Evolutionary conservation across 2,113 vertebrate species (phyloP).

Genomic region (Trinectes maculatus): DNA sequence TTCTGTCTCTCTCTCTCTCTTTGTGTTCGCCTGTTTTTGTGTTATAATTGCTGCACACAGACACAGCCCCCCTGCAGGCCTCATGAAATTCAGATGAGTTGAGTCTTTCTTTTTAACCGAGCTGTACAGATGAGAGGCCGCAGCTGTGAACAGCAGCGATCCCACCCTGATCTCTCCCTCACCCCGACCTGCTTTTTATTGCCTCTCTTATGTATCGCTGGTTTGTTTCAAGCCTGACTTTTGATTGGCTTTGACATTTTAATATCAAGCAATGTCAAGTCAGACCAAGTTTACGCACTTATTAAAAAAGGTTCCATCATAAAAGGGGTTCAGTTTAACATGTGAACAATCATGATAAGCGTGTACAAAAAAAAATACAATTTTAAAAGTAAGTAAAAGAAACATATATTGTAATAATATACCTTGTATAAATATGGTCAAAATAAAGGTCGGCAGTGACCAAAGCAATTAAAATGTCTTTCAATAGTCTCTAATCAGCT

Average conservation of each 20-base stretch:
- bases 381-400: not conserved
- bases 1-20: too few species aligned
- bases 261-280: too few species aligned
- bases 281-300: too few species aligned
- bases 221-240: too few species aligned
- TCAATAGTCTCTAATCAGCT: constrained; percentile 7
- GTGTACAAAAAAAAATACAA: not conserved
- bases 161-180: not conserved
- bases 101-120: constrained; percentile 38
- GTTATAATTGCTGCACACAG: constrained; percentile 37
- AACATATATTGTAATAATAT: not conserved
- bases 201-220: too few species aligned
- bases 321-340: too few species aligned
- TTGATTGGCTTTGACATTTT: too few species aligned
- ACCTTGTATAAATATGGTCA: not conserved
- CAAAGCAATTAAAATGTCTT: not conserved
- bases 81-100: constrained; percentile 76
- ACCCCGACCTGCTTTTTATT: constrained; percentile 5
- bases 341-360: too few species aligned
- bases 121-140: constrained; percentile 58
- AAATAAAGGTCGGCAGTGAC: not conserved
- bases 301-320: too few species aligned
- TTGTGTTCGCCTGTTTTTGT: too few species aligned
- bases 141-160: constrained; percentile 34
- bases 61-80: constrained; percentile 45